phyloP scores from a whole-genome alignment of 2,113 vertebrate genomes.

The Nicator chloris region DNA sequence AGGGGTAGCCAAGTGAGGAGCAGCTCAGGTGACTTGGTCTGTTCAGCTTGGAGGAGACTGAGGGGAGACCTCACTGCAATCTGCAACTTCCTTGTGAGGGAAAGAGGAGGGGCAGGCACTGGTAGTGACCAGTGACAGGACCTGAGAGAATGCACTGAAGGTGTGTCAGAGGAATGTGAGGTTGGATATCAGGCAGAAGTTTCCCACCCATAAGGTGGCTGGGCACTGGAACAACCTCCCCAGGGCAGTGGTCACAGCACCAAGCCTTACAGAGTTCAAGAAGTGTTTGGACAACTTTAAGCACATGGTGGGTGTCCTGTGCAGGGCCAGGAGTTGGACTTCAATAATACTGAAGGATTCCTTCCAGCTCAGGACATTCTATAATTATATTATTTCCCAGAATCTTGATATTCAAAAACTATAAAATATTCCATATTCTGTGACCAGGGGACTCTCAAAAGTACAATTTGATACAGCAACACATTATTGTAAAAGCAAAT shows the following conservation, averaged over 20 bases:
- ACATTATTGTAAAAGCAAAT: not conserved
- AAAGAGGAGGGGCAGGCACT: not conserved
- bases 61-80: not conserved
- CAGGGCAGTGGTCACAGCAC: not conserved
- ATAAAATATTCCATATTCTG: not conserved
- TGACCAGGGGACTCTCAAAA: not conserved
- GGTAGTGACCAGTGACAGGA: not conserved
- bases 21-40: not conserved
- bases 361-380: not conserved
- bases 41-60: not conserved
- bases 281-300: not conserved
- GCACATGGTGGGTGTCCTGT: rapidly evolving
- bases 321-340: not conserved
- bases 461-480: not conserved
- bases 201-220: not conserved
- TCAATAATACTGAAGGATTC: not conserved
- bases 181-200: too few species aligned
- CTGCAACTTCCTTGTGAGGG: not conserved
- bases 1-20: not conserved
- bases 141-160: not conserved
- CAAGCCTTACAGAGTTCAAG: too few species aligned
- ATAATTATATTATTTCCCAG: not conserved
- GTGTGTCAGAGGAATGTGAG: not conserved
- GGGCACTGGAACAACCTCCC: too few species aligned
- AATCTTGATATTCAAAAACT: not conserved